A percentile compares a stretch with the other conserved stretches of the same genome.
These are phyloP conservation scores for Kryptolebias marmoratus DNA, from an alignment of 2,113 vertebrate genomes.

Conservation along the genomic window DNA sequence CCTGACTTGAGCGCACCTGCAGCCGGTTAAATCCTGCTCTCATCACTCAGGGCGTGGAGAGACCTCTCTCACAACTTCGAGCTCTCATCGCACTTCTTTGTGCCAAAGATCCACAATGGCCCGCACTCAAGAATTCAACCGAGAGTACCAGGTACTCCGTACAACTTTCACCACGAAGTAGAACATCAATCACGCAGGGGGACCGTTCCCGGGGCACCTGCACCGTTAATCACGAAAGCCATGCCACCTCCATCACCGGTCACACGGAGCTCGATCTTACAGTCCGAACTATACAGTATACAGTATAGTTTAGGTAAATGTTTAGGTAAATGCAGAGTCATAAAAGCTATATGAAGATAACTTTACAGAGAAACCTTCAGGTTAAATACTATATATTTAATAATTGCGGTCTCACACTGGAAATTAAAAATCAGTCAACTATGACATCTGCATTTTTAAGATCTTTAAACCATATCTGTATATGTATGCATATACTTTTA, in stretches of 20 bases:
- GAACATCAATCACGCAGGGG: conserved; percentile 22
- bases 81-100: conserved; percentile 44
- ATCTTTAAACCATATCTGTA: no score
- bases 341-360: no score
- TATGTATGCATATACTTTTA: no score
- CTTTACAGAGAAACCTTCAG: no score
- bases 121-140: conserved; percentile 50
- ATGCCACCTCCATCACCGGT: conserved; percentile 13
- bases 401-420: no score
- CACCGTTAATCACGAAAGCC: neutral
- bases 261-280: conserved; percentile 13
- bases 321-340: no score
- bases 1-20: conserved; percentile 74
- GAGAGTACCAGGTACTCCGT: conserved; percentile 37
- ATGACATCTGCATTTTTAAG: no score
- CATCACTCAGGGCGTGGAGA: conserved; percentile 75
- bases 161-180: conserved; percentile 26
- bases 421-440: no score
- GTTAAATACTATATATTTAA: no score
- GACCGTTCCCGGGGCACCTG: conserved; percentile 19
- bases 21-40: conserved; percentile 75
- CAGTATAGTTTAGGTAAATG: no score
- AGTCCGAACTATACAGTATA: neutral
- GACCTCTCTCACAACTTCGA: conserved; percentile 60
- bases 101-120: conserved; percentile 57